Base-by-base conservation (phyloP, 2,113 vertebrate species). In the Dunckerocampus dactyliophorus region DNA sequence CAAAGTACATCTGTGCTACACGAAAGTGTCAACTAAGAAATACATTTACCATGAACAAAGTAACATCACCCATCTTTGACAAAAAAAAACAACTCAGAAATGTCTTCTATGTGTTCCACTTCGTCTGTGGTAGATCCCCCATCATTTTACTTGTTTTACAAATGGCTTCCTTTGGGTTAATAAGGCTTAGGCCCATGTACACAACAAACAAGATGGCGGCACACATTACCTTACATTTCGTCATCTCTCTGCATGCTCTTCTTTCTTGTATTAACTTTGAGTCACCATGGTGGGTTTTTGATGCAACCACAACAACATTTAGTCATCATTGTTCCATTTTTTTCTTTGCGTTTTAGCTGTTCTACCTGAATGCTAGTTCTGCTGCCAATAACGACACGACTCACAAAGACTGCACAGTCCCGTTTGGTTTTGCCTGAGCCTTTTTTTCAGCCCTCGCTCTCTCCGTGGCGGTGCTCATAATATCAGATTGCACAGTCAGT, bases 401-500 rank as follows among this genome's bases (percentile, higher is more conserved):
- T 10, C 15, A 28, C 47, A 59, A 16, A 4, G 3, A 20, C 28
- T 60, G 43, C 31, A 34, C 49, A 42, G 61, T 63, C 58, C 28
- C 21, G 66, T 22, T 53, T 34, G 31, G 17, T 28, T 59, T 71
- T 67, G 77, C 45, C 59, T 48, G 62, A 1, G 21, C 61, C 61
- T 54, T 62, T 31, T 56, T 50, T 76, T 75, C 28, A 72, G 65
- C 77, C 65, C 72, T 47, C 3, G 24, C 67, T 70, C 67, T 78
- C 67, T 79, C 75, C 60, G 80, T 54, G 69, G 73, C 69, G 4
- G 71, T 75, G 69, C 87, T 91, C 90, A 74, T 94, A 75, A 83
- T 91, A 92, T 91, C 89, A 90, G 77, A 88, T 92, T 93, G 88
- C 89, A 63, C 79, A 87, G 87, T 86, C 89, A 72, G 77, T 82